Percentiles rank a stretch among this genome's conserved stretches.
Evolutionary conservation across 2,113 vertebrate species (phyloP).

Genomic region (Archocentrus centrarchus): DNA sequence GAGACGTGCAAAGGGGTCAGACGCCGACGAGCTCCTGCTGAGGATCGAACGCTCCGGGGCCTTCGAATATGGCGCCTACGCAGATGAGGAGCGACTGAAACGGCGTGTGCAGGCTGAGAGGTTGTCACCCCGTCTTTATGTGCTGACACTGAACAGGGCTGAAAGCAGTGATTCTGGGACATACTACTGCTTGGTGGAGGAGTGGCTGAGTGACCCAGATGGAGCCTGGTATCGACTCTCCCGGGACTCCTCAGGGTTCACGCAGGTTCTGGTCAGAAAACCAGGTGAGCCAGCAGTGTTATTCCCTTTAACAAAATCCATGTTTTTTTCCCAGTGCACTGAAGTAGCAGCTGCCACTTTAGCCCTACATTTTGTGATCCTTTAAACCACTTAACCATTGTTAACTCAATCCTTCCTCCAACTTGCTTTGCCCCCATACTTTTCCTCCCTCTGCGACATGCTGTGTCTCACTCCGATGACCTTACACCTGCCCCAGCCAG

Average conservation of each 20-base stretch:
- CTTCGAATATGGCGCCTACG: conserved; percentile 91
- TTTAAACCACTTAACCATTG: conserved; percentile 38
- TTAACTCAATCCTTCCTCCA: conserved; percentile 12
- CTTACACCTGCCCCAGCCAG: conserved; percentile 47
- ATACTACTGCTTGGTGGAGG: conserved; percentile 97
- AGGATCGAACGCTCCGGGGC: conserved; percentile 89
- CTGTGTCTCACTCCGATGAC: conserved; percentile 43
- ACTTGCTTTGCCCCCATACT: neutral
- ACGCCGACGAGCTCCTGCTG: conserved; percentile 90
- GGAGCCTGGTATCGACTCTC: conserved; percentile 90
- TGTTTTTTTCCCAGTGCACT: conserved; percentile 61
- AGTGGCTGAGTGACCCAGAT: conserved; percentile 91
- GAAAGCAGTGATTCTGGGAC: conserved; percentile 91
- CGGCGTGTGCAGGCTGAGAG: conserved; percentile 92
- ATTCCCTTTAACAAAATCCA: conserved; percentile 15
- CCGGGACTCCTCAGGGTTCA: conserved; percentile 88
- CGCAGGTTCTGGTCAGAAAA: conserved; percentile 87
- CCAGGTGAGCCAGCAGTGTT: conserved; percentile 83
- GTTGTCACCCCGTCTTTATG: conserved; percentile 87
- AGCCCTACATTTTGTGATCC: conserved; percentile 73
- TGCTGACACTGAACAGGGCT: conserved; percentile 90
- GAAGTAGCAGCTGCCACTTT: conserved; percentile 82
- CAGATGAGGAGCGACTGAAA: conserved; percentile 90
- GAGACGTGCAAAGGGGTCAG: conserved; percentile 81
- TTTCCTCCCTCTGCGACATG: conserved; percentile 6